Evolutionary conservation across 2,113 vertebrate genomes (phyloP).

Genomic region (Hippocampus guttulatus): DNA sequence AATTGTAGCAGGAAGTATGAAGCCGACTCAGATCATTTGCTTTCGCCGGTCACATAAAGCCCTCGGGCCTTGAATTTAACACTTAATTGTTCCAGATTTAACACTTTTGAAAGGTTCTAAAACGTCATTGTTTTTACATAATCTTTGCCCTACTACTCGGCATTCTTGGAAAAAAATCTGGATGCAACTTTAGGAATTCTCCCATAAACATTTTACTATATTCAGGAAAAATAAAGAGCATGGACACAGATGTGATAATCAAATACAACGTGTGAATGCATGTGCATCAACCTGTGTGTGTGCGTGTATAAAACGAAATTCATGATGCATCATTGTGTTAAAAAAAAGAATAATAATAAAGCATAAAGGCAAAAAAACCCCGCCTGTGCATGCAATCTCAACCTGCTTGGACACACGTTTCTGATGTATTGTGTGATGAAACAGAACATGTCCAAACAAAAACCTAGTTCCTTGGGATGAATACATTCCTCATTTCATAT

Average conservation of each 20-base stretch:
- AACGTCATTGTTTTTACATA: background rate
- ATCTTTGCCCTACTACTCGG: background rate
- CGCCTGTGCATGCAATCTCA: background rate
- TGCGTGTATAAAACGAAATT: background rate
- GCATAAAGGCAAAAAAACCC: too few relatives aligned
- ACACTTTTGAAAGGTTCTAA: background rate
- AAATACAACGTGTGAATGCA: slow-evolving; percentile 6
- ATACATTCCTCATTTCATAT: background rate
- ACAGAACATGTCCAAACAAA: background rate
- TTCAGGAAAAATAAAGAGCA: slow-evolving; percentile 27
- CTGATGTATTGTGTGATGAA: background rate
- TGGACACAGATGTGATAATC: slow-evolving; percentile 45
- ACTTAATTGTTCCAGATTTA: too few relatives aligned
- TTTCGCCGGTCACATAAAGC: too few relatives aligned
- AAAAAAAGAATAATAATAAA: background rate
- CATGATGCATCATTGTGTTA: too few relatives aligned
- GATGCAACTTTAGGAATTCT: too few relatives aligned
- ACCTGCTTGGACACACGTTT: background rate
- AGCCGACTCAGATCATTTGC: too few relatives aligned
- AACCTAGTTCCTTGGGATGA: background rate
- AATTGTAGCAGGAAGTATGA: too few relatives aligned
- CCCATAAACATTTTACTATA: background rate
- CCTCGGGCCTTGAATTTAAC: too few relatives aligned
- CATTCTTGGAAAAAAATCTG: background rate
- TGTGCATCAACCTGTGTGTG: background rate